Percentiles rank a stretch among this genome's conserved stretches.
Evolutionary conservation across 2,888 invertebrate genomes (phyloP).

Genomic region (Acleris literana): DNA sequence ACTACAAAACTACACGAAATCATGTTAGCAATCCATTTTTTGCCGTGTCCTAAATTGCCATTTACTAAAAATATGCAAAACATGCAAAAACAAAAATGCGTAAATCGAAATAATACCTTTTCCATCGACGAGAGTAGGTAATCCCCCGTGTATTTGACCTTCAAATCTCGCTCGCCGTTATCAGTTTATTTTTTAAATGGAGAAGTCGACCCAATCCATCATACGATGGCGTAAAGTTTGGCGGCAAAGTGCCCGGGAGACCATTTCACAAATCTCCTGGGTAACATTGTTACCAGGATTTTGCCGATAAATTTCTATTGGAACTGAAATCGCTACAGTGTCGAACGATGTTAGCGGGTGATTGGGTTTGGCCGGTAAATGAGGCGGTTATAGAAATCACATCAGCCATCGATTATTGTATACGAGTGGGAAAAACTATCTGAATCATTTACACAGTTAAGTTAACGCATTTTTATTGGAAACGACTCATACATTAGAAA

Average conservation of each 20-base stretch:
- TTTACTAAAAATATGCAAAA: constrained; percentile 4
- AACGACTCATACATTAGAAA: too few relatives aligned
- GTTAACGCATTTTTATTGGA: too few relatives aligned
- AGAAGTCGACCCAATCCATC: constrained; percentile 21
- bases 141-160: constrained; percentile 2
- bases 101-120: constrained; percentile 13
- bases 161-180: constrained; percentile 12
- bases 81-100: too few relatives aligned
- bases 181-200: constrained; percentile 27
- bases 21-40: too few relatives aligned
- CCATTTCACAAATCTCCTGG: constrained; percentile 16
- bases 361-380: constrained; percentile 29
- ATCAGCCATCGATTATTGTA: background rate
- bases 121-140: constrained; percentile 10
- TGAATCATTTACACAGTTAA: too few relatives aligned
- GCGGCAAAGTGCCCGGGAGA: constrained; percentile 16
- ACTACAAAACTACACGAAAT: too few relatives aligned
- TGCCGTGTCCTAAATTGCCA: background rate
- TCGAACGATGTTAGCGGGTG: constrained; percentile 17
- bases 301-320: constrained; percentile 32
- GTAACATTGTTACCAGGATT: constrained; percentile 32
- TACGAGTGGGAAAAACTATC: too few relatives aligned
- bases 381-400: constrained; percentile 16
- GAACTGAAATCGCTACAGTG: constrained; percentile 29
- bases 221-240: constrained; percentile 8